Evolutionary conservation across 1,140 invertebrate genomes (phyloP), one percentile per base, ranked within the genome.

Genomic region (Helicoverpa armigera): DNA sequence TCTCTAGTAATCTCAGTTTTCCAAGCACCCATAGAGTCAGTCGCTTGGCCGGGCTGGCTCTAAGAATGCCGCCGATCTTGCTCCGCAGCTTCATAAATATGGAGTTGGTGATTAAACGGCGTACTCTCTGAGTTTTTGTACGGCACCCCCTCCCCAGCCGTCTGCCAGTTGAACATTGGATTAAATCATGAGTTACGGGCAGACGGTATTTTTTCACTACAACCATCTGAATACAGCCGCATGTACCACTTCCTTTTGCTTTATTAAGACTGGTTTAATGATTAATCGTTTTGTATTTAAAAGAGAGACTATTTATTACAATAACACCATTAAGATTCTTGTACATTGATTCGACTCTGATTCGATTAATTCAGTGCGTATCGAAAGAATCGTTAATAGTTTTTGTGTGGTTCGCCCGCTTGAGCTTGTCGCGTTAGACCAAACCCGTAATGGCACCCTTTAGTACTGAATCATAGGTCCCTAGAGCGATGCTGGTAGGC

Each of bases 61-160:
- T 87, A 92, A 92, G 89, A 92, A 93, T 93, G 91, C 89, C 85
- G 87, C 85, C 81, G 74, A 73, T 83, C 86, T 58, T 80, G 89
- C 83, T 81, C 18, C 58, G 67, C 82, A 10, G 79, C 87, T 89
- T 91, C 88, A 92, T 93, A 93, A 91, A 93, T 92, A 93, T 93
- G 91, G 88, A 91, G 84, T 82, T 88, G 84, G 86, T 88, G 89
- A 91, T 91, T 91, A 91, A 88, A 90, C 85, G 81, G 77, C 82
- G 79, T 84, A 85, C 82, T 80, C 72, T 77, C 74, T 76, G 78
- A 72, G 73, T 90, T 91, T 91, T 92, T 91, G 80, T 87, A 75
- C 70, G 53, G 29, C 31, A 60, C 63, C 77, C 83, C 54, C 74
- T 67, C 67, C 72, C 50, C 54, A 65, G 74, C 58, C 73, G 61